Percentiles rank a stretch among this genome's conserved stretches.
phyloP scores from a whole-genome alignment of 2,888 invertebrate species.

The Dione juno region DNA sequence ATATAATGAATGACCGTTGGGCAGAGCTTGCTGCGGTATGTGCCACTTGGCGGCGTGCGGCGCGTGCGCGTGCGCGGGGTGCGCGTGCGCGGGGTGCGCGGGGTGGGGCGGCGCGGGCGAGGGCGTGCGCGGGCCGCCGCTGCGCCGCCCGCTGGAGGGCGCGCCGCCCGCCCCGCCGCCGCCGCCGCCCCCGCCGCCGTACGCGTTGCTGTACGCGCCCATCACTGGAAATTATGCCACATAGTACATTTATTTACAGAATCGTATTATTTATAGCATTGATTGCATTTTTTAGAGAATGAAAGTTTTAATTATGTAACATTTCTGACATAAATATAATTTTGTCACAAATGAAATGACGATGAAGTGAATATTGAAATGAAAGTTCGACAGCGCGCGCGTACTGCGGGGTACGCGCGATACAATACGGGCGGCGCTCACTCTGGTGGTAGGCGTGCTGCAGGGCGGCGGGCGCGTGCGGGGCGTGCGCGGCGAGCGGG shows the following conservation, averaged over 20 bases:
- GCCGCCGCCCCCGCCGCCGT: slow-evolving; percentile 52
- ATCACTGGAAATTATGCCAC: slow-evolving; percentile 58
- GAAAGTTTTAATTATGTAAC: too few species aligned
- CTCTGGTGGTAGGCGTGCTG: slow-evolving; percentile 75
- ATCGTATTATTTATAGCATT: too few species aligned
- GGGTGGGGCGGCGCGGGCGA: slow-evolving; percentile 74
- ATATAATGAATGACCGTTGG: slow-evolving; percentile 63
- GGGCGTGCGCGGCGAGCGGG: slow-evolving; percentile 45
- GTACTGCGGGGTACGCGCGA: too few species aligned
- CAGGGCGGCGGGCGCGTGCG: slow-evolving; percentile 53
- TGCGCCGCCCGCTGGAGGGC: slow-evolving; percentile 59
- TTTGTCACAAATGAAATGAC: too few species aligned
- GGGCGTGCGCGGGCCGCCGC: slow-evolving; percentile 76
- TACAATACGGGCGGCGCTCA: slow-evolving; percentile 50
- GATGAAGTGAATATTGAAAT: too few species aligned
- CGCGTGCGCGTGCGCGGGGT: slow-evolving; percentile 43
- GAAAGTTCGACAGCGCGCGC: too few species aligned
- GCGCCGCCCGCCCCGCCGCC: slow-evolving; percentile 49
- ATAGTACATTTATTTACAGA: too few species aligned
- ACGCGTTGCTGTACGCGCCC: slow-evolving; percentile 66
- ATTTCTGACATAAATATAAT: too few species aligned
- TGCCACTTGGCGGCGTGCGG: slow-evolving; percentile 83
- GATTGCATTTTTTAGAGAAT: too few species aligned
- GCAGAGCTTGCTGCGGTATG: slow-evolving; percentile 85
- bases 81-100: slow-evolving; percentile 66